Evolutionary conservation across 2,888 invertebrate species (phyloP).

Genomic region (Eupeodes luniger): DNA sequence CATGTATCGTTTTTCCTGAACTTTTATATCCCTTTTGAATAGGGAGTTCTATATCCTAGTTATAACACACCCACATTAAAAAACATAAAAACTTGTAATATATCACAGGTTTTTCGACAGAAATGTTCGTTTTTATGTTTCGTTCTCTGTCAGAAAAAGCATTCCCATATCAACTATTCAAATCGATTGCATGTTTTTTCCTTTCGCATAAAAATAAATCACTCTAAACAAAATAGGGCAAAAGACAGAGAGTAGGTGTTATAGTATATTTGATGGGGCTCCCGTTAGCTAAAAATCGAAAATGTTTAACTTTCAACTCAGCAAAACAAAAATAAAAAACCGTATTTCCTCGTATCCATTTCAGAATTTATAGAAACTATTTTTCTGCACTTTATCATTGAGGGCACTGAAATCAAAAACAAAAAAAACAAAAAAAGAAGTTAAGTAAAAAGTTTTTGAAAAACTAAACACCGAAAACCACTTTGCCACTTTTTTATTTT

Average conservation of each 20-base stretch:
- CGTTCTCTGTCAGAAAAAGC: neutral
- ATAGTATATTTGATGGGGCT: constrained; percentile 20
- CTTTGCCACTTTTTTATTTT: constrained; percentile 57
- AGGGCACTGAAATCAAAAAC: neutral
- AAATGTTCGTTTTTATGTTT: neutral
- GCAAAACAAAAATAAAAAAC: neutral
- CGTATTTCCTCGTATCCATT: constrained; percentile 7
- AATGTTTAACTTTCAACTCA: constrained; percentile 46
- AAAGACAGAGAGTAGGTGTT: neutral
- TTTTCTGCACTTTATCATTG: neutral
- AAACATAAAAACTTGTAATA: neutral
- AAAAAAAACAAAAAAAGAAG: too few relatives aligned
- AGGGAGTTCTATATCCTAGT: neutral
- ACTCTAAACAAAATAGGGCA: constrained; percentile 30
- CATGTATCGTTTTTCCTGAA: neutral
- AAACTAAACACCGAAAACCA: constrained; percentile 56
- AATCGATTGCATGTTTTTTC: constrained; percentile 30
- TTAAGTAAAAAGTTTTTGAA: constrained; percentile 26
- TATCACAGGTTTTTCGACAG: neutral
- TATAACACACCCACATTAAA: neutral
- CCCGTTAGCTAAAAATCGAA: constrained; percentile 7
- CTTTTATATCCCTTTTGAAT: neutral
- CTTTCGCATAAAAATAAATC: constrained; percentile 21
- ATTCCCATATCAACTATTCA: constrained; percentile 22
- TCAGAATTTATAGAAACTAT: neutral